phyloP scores from a whole-genome alignment of 2,888 invertebrate genomes.

The Diloba caeruleocephala region DNA sequence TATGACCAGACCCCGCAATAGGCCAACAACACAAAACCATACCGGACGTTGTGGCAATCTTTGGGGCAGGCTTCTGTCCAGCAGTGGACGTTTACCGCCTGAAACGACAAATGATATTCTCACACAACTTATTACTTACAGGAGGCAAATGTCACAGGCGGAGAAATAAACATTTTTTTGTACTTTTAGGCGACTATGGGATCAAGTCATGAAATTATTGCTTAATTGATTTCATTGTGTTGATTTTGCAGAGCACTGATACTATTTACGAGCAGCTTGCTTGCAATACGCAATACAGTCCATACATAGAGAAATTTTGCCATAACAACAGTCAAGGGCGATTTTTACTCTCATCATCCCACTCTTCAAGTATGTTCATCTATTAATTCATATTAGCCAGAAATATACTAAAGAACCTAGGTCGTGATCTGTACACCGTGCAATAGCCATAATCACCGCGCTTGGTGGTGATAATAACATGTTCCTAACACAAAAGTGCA shows the following conservation, averaged over 20 bases:
- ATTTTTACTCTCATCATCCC: constrained; percentile 1
- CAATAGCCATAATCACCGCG: too few relatives aligned
- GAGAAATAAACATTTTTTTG: constrained; percentile 18
- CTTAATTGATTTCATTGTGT: constrained; percentile 7
- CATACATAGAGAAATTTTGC: background rate
- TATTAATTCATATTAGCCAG: too few relatives aligned
- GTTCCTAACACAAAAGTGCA: too few relatives aligned
- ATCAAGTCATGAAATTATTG: constrained; percentile 13
- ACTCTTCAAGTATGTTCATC: too few relatives aligned
- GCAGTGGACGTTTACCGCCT: too few relatives aligned
- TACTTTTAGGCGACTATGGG: background rate
- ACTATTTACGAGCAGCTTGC: constrained; percentile 3
- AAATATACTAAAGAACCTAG: too few relatives aligned
- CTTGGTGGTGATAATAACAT: too few relatives aligned
- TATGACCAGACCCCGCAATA: too few relatives aligned
- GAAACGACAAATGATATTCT: constrained; percentile 30
- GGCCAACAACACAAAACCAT: too few relatives aligned
- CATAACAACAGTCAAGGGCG: background rate
- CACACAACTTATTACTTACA: constrained; percentile 34
- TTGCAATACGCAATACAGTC: background rate
- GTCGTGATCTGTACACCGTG: too few relatives aligned
- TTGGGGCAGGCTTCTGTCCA: too few relatives aligned
- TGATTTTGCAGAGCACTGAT: background rate
- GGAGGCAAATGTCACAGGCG: constrained; percentile 18
- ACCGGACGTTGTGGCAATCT: too few relatives aligned